A percentile compares a stretch with the other conserved stretches of the same genome.
Evolutionary conservation across 2,797 vertebrate genomes (phyloP).

Genomic region (Ptychobarbus kaznakovi): DNA sequence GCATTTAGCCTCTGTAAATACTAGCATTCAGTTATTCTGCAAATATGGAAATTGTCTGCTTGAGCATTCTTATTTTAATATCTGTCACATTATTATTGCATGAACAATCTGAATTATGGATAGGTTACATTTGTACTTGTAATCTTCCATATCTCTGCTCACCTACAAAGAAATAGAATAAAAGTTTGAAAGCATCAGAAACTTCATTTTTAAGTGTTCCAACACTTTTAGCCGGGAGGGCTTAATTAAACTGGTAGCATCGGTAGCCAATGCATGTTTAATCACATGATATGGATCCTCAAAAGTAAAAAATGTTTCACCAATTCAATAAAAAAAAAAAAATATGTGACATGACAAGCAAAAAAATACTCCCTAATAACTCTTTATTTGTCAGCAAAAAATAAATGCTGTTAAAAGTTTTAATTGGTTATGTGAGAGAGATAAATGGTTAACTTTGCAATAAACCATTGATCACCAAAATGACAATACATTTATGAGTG

Average conservation of each 20-base stretch:
- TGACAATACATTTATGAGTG: not conserved
- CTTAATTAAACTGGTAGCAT: not conserved
- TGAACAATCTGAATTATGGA: not conserved
- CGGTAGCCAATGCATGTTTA: not conserved
- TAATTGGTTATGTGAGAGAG: not conserved
- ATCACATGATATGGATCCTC: not conserved
- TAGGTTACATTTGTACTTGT: not conserved
- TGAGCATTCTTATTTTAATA: not conserved
- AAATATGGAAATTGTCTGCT: not conserved
- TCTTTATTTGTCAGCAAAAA: not conserved
- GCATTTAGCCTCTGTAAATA: not conserved
- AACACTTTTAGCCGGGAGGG: not conserved
- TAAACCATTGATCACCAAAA: not conserved
- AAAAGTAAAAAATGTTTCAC: constrained; percentile 12
- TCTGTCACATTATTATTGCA: not conserved
- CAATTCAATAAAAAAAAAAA: not conserved
- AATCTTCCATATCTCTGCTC: not conserved
- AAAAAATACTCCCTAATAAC: not conserved
- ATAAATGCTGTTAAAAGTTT: not conserved
- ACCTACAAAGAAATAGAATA: not conserved
- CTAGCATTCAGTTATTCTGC: not conserved
- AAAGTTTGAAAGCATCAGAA: not conserved
- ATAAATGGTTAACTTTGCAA: not conserved
- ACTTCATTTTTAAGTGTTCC: not conserved
- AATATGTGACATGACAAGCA: not conserved